These are phyloP conservation scores for Antigone vipio DNA, from an alignment of 2,113 vertebrate species.

Conservation along the genomic window DNA sequence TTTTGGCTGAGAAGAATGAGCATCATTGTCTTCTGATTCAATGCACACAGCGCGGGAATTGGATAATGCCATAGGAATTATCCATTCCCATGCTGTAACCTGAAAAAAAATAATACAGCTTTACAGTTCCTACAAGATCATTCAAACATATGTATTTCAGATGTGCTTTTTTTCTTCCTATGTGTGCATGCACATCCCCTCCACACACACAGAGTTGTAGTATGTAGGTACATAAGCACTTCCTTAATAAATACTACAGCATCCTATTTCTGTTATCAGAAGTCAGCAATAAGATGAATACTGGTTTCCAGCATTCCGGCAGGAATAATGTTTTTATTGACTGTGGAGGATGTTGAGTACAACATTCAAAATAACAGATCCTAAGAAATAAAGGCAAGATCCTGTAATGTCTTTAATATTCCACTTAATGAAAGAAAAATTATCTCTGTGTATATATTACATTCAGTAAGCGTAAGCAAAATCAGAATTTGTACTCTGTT, in stretches of 20 bases:
- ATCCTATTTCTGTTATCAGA: background rate
- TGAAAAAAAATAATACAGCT: background rate
- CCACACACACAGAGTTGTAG: background rate
- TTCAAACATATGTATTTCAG: background rate
- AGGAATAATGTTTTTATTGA: background rate
- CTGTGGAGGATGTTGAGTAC: background rate
- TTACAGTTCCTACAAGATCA: background rate
- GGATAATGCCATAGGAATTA: background rate
- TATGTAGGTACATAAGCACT: background rate
- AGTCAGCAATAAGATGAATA: background rate
- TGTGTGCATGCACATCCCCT: background rate
- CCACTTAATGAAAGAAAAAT: background rate
- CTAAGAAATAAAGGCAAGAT: background rate
- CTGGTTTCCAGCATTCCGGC: background rate
- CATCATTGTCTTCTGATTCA: background rate
- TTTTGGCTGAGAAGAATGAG: background rate
- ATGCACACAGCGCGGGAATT: background rate
- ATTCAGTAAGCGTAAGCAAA: background rate
- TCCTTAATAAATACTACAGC: background rate
- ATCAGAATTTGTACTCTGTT: background rate
- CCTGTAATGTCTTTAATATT: background rate
- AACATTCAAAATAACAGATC: background rate
- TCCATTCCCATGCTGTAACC: background rate
- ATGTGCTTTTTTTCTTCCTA: background rate
- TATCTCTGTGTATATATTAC: background rate